Evolutionary conservation across 2,113 vertebrate species (phyloP).

Genomic region (Condylura cristata): DNA sequence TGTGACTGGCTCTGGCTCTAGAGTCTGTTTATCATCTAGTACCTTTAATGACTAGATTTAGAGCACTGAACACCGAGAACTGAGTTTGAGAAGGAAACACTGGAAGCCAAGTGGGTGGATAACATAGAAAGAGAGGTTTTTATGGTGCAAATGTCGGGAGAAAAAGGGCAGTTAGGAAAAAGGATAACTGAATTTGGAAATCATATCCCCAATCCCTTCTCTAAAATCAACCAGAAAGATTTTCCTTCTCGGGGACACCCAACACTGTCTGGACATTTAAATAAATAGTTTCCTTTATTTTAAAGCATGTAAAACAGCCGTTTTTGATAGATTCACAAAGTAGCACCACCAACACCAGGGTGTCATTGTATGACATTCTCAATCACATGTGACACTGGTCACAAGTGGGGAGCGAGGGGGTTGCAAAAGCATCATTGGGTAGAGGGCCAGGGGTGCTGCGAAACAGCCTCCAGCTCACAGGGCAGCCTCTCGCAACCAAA

Average conservation of each 20-base stretch:
- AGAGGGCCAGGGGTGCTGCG: background rate
- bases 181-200: background rate
- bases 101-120: background rate
- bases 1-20: background rate
- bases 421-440: background rate
- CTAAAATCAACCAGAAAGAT: background rate
- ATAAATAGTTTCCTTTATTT: background rate
- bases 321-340: background rate
- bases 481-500: background rate
- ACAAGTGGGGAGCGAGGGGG: background rate
- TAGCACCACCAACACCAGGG: background rate
- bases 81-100: background rate
- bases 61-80: conserved; percentile 15
- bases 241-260: background rate
- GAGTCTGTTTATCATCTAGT: background rate
- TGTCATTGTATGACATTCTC: background rate
- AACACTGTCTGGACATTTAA: background rate
- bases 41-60: background rate
- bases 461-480: background rate
- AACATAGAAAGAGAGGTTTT: conserved; percentile 1
- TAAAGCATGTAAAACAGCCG: background rate
- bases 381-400: background rate
- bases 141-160: background rate
- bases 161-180: background rate
- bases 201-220: background rate